A percentile compares a stretch with the other conserved stretches of the same genome.
Evolutionary conservation across 1,140 invertebrate species (phyloP).

Genomic region (Battus philenor): DNA sequence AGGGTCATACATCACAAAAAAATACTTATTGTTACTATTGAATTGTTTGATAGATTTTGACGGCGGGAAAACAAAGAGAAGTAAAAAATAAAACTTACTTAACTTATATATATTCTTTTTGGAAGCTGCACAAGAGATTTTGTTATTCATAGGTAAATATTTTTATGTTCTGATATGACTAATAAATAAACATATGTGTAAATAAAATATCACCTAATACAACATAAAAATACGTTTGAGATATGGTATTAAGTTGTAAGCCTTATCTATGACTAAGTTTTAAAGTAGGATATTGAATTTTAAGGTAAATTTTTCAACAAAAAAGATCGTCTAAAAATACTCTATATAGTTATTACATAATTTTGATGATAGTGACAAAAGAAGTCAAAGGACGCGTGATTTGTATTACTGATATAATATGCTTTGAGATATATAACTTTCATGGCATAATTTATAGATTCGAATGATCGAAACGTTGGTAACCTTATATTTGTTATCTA

Average conservation of each 20-base stretch:
- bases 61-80: too few species aligned
- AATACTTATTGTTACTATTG: too few species aligned
- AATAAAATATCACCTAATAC: constrained; percentile 12
- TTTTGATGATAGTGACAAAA: constrained; percentile 45
- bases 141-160: too few species aligned
- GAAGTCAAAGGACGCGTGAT: constrained; percentile 50
- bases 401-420: constrained; percentile 25
- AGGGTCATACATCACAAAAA: too few species aligned
- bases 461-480: constrained; percentile 26
- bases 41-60: too few species aligned
- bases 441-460: constrained; percentile 29
- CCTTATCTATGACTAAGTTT: constrained; percentile 43
- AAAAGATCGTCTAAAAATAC: constrained; percentile 72
- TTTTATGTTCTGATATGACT: too few species aligned
- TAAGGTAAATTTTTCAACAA: constrained; percentile 57
- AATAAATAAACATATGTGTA: constrained; percentile 13
- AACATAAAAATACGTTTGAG: constrained; percentile 19
- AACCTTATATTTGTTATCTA: constrained; percentile 21
- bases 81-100: too few species aligned
- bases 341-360: constrained; percentile 40
- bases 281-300: constrained; percentile 43
- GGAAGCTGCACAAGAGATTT: too few species aligned
- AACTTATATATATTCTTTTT: too few species aligned
- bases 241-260: constrained; percentile 52
- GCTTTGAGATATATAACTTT: constrained; percentile 29